A percentile compares a stretch with the other conserved stretches of the same genome.
Evolutionary conservation across 2,797 vertebrate genomes (phyloP).

Genomic region (Sardinella longiceps): DNA sequence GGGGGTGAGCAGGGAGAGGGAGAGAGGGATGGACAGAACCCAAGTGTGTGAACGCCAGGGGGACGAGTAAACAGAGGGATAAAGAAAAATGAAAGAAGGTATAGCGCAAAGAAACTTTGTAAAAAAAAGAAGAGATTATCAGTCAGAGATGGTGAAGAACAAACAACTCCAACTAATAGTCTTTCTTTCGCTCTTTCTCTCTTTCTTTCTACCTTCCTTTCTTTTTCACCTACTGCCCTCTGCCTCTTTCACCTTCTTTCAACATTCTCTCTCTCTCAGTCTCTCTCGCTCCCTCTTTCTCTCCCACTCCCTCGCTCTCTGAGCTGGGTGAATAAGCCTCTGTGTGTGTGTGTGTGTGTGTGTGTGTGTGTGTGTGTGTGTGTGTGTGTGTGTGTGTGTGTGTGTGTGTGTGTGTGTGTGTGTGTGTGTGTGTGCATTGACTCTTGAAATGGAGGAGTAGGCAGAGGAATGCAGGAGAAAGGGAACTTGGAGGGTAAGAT

Average conservation of each 20-base stretch:
- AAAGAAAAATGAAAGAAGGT: neutral
- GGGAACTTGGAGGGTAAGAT: conserved; percentile 1
- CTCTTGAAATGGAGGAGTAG: neutral
- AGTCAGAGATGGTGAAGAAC: neutral
- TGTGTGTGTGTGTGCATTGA: neutral
- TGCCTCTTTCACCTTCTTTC: neutral
- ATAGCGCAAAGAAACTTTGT: no score
- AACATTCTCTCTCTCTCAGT: neutral
- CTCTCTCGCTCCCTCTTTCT: neutral
- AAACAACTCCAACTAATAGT: neutral
- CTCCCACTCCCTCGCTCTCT: neutral
- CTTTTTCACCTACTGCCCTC: no score
- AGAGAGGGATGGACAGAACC: conserved; percentile 45
- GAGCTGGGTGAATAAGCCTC: neutral
- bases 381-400: neutral
- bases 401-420: neutral
- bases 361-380: neutral
- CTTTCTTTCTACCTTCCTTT: neutral
- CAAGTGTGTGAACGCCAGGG: neutral
- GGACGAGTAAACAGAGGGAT: neutral
- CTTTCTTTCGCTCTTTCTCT: neutral
- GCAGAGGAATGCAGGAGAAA: conserved; percentile 3
- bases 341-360: neutral
- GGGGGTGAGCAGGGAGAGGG: neutral
- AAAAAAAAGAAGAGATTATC: neutral